Percentiles rank a stretch among this genome's conserved stretches.
These are phyloP conservation scores for Melanostigma gelatinosum DNA, from an alignment of 2,113 vertebrate genomes.

Conservation along the genomic window DNA sequence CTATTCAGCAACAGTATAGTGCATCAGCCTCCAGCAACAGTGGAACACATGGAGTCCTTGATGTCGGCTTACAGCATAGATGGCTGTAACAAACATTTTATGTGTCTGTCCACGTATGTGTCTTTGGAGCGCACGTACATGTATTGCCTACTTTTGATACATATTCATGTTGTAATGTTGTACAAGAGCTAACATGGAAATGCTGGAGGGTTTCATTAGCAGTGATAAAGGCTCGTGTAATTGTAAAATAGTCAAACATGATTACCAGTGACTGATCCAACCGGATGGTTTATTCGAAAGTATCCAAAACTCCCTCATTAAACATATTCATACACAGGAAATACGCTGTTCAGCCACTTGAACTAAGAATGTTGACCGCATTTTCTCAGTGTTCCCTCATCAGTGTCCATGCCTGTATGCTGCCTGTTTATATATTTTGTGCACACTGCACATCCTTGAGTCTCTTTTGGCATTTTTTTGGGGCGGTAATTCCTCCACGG, in stretches of 20 bases:
- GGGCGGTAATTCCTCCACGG: not conserved
- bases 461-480: not conserved
- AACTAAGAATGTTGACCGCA: conserved; percentile 55
- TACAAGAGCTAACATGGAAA: not conserved
- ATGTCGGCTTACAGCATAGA: conserved; percentile 26
- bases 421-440: conserved; percentile 50
- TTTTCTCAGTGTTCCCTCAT: conserved; percentile 39
- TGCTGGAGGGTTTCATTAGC: not conserved
- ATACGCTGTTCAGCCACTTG: conserved; percentile 44
- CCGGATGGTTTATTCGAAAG: conserved; percentile 5
- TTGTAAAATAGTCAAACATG: conserved; percentile 4
- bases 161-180: not conserved
- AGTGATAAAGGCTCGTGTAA: conserved; percentile 2
- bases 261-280: conserved; percentile 21
- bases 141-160: not conserved
- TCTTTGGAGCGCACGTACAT: not conserved
- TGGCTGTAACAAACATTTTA: conserved; percentile 28
- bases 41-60: conserved; percentile 21
- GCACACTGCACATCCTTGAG: conserved; percentile 39
- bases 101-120: conserved; percentile 9
- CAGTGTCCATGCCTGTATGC: conserved; percentile 32
- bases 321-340: conserved; percentile 56
- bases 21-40: conserved; percentile 32
- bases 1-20: not conserved
- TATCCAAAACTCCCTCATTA: not conserved